A percentile compares a stretch with the other conserved stretches of the same genome.
Conservation (phyloP, 2,888 invertebrate species). For the Watsonalla binaria region DNA sequence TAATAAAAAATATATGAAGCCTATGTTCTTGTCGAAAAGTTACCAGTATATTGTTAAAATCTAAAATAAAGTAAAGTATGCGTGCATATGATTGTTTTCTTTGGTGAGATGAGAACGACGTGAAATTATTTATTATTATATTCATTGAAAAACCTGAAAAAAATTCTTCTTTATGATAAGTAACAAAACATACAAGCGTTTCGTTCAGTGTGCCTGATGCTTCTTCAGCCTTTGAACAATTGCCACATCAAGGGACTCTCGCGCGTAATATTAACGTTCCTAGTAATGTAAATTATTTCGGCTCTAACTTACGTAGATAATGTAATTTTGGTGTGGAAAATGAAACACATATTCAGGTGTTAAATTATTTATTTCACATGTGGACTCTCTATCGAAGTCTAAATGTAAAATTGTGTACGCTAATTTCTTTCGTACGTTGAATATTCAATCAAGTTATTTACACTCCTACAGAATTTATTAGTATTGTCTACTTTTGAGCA, state of each 20-base stretch:
- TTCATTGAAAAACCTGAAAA: too few relatives aligned
- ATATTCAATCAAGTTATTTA: constrained; percentile 3
- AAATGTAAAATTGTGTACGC: not conserved
- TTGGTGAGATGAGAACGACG: too few relatives aligned
- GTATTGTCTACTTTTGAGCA: constrained; percentile 12
- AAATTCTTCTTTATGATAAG: too few relatives aligned
- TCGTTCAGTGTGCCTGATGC: too few relatives aligned
- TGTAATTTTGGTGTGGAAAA: not conserved
- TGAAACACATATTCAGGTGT: not conserved
- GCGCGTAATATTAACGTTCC: too few relatives aligned
- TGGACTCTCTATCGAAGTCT: not conserved
- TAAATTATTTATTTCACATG: not conserved
- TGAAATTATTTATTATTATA: too few relatives aligned
- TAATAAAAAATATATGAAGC: not conserved
- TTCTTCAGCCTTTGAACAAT: too few relatives aligned
- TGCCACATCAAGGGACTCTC: not conserved
- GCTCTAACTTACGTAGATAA: not conserved
- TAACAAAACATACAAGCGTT: too few relatives aligned
- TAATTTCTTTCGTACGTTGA: too few relatives aligned
- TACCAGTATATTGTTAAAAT: constrained; percentile 28
- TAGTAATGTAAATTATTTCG: too few relatives aligned
- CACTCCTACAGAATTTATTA: constrained; percentile 6
- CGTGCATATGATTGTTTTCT: constrained; percentile 20
- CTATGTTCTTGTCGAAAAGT: constrained; percentile 4
- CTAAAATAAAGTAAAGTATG: constrained; percentile 29